These are phyloP conservation scores for Acleris sparsana DNA, from an alignment of 2,888 invertebrate genomes.

Conservation along the genomic window DNA sequence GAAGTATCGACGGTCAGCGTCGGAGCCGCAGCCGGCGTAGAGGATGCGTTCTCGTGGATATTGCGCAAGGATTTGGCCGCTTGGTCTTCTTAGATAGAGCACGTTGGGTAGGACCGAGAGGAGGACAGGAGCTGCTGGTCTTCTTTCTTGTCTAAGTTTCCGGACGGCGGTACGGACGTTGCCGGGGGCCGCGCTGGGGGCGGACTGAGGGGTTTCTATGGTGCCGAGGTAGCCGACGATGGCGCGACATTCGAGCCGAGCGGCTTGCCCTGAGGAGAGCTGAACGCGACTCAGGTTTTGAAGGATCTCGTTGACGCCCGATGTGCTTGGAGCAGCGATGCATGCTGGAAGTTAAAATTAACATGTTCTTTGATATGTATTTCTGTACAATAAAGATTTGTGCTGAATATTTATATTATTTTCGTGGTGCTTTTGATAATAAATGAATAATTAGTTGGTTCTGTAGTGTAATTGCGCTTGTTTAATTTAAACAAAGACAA, in stretches of 20 bases:
- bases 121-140: slow-evolving; percentile 92
- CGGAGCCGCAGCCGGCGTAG: slow-evolving; percentile 94
- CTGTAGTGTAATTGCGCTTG: too few relatives aligned
- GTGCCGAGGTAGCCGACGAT: slow-evolving; percentile 98
- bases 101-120: slow-evolving; percentile 93
- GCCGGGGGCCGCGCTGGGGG: slow-evolving; percentile 89
- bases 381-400: background rate
- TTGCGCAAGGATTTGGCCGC: slow-evolving; percentile 91
- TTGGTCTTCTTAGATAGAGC: slow-evolving; percentile 90
- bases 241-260: slow-evolving; percentile 89
- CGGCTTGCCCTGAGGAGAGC: slow-evolving; percentile 67
- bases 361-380: too few relatives aligned
- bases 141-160: slow-evolving; percentile 93
- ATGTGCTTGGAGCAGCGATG: slow-evolving; percentile 70
- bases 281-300: slow-evolving; percentile 71
- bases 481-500: too few relatives aligned
- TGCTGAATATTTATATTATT: too few relatives aligned
- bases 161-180: slow-evolving; percentile 94
- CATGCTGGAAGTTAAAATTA: slow-evolving; percentile 62
- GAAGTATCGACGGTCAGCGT: slow-evolving; percentile 95
- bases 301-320: slow-evolving; percentile 72
- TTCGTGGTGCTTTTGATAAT: too few relatives aligned
- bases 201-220: slow-evolving; percentile 96
- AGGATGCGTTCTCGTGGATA: slow-evolving; percentile 94
- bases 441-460: too few relatives aligned